Conservation (phyloP, 2,113 vertebrate species). For the Psophia crepitans region DNA sequence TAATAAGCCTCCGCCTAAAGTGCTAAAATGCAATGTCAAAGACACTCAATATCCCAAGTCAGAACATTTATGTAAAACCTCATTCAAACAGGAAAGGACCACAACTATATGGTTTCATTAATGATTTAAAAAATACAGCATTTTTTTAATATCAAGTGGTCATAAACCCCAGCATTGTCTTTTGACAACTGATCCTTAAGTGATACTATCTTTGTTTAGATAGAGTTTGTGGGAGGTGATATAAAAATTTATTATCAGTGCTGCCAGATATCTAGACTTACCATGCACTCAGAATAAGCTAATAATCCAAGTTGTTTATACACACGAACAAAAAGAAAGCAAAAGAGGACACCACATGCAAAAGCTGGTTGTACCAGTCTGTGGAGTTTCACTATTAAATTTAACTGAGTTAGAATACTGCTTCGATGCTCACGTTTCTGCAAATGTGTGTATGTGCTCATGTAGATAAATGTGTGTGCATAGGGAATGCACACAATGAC, state of each 20-base stretch:
- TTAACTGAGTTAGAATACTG: neutral
- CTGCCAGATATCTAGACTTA: neutral
- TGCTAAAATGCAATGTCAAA: neutral
- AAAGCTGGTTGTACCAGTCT: neutral
- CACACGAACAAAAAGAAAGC: neutral
- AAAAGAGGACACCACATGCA: neutral
- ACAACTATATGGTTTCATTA: neutral
- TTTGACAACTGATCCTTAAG: neutral
- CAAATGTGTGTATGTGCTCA: accelerated
- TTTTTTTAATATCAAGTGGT: neutral
- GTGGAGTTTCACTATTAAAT: neutral
- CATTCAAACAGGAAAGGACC: neutral
- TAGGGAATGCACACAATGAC: neutral
- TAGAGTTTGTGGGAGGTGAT: neutral
- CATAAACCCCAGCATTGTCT: neutral
- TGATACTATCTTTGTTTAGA: neutral
- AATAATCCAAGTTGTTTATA: neutral
- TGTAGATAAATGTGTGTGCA: accelerated
- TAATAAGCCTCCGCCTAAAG: neutral
- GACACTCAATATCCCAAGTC: neutral
- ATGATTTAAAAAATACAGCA: neutral
- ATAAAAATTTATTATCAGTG: neutral
- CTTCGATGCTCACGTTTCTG: neutral
- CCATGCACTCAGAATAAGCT: neutral
- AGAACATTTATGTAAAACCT: neutral